Base-by-base conservation (phyloP, 2,797 vertebrate genomes). In the Euthynnus affinis region DNA sequence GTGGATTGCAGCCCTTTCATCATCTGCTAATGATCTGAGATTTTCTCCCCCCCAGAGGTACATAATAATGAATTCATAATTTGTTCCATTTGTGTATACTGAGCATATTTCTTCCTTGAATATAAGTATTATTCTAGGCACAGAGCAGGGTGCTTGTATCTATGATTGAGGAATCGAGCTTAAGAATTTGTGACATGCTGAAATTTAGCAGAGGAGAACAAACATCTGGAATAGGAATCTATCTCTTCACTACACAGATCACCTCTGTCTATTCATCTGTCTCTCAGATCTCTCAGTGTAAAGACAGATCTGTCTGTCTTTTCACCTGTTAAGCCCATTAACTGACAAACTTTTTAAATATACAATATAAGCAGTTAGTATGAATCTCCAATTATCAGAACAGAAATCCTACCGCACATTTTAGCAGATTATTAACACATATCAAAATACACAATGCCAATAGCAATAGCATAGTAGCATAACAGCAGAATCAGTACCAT, bases 171-270 rank as follows among this genome's bases (percentile, higher is more conserved):
- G 78, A 89, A 55, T 83, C 90, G 79, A 68, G 80, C 80, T 73
- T 78, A 82, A 87, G 85, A 89, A 87, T 85, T 65, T 85, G 72
- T 76, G 83, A 89, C 82, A 88, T 71, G 75, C 64, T 84, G 82
- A 90, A 87, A 87, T 89, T 85, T 62, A 86, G 80, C 88, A 88
- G 83, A 89, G 82, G 87, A 91, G 83, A 84, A 83, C 82, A 91
- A 89, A 92, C 95, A 95, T 95, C 94, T 95, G 95, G 94, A 92
- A 91, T 87, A 91, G 58, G 77, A 86, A 87, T 95, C 89, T 78
- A 70, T 71, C 76, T 82, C 70, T 64, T 80, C 81, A 72, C 64
- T 81, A 25, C 81, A 77, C 79, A 75, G 46, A 82, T 78, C 86
- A 87, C 78, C 75, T 76, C 72, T n/a, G 59, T 79, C 61, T 17